These are phyloP conservation scores for Lutjanus argentimaculatus DNA, from an alignment of 2,797 vertebrate species.

Conservation along the genomic window DNA sequence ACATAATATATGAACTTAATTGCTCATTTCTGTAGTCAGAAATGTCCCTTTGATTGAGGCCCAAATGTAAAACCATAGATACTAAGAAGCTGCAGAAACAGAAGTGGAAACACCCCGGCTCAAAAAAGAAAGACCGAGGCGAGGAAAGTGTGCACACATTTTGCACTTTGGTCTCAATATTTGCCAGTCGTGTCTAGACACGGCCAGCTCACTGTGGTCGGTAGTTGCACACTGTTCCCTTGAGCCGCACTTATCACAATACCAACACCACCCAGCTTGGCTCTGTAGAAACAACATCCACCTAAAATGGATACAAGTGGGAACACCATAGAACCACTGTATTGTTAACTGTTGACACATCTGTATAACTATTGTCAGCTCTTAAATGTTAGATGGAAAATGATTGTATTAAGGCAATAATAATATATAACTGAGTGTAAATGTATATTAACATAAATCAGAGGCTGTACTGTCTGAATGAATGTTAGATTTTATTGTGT, in stretches of 20 bases:
- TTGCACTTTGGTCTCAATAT: conserved; percentile 29
- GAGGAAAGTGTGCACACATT: neutral
- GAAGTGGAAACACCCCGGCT: neutral
- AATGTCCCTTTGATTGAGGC: neutral
- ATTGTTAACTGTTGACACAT: conserved; percentile 27
- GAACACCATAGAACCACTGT: conserved; percentile 12
- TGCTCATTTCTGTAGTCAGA: neutral
- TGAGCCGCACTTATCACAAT: conserved; percentile 5
- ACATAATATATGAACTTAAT: neutral
- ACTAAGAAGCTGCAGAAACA: neutral
- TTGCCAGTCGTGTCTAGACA: neutral
- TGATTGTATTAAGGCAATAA: conserved; percentile 68
- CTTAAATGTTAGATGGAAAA: conserved; percentile 57
- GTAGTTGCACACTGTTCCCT: conserved; percentile 11
- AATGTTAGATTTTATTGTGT: conserved; percentile 28
- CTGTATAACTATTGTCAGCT: conserved; percentile 51
- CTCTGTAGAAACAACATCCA: conserved; percentile 35
- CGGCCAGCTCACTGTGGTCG: conserved; percentile 20
- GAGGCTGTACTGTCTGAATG: conserved; percentile 42
- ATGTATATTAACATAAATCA: conserved; percentile 35
- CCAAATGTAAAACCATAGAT: neutral
- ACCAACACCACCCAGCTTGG: conserved; percentile 13
- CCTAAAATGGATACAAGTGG: conserved; percentile 2
- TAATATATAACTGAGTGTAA: conserved; percentile 29
- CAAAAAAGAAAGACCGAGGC: neutral